Base-by-base conservation (phyloP, 2,888 invertebrate genomes). In the Melanchra persicariae region DNA sequence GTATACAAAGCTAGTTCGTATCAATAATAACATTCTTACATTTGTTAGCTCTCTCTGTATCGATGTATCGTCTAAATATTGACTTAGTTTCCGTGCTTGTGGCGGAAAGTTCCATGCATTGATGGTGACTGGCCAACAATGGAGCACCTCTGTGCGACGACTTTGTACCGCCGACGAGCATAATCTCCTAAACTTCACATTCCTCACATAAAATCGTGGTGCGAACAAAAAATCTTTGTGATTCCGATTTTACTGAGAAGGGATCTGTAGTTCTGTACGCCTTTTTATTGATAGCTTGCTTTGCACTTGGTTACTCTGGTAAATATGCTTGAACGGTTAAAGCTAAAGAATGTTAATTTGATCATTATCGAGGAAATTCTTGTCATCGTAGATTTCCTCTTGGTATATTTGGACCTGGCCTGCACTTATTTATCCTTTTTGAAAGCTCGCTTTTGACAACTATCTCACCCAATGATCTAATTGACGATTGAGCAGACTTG, bases 151-250 rank as follows among this genome's bases (percentile, higher is more conserved):
- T 69, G 76, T 64, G 64, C 68, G 26, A 34, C 62, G 71, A 82
- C 86, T 82, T 86, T 86, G 87, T 84, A 76, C 73, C 81, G 85
- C 85, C 85, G 84, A 82, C 82, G 78, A 77, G 66, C 54, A 85
- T 95, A 95, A 95, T 95, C 95, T 93, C 91, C 89, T 63, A 81
- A 88, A 92, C 92, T 88, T 85, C 86, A 90, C 94, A 95, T 95
- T 95, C 95, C 95, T 95, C 95, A 95, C 95, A 94, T 88, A 92
- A 89, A 87, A 81, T 85, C 77, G 77, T 85, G 84, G 87, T 87
- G 88, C 88, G 86, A 91, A 91, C 91, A 92, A 92, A 91, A 90
- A 88, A 86, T 79, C 71, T 77, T 71, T 81, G 79, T 81, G 81
- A 72, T 77, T 72, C 72, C 59, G 57, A 77, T 73, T 79, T 71